Evolutionary conservation across 2,888 invertebrate species (phyloP), one percentile per base, ranked within the genome.

Genomic region (Blastobasis adustella): DNA sequence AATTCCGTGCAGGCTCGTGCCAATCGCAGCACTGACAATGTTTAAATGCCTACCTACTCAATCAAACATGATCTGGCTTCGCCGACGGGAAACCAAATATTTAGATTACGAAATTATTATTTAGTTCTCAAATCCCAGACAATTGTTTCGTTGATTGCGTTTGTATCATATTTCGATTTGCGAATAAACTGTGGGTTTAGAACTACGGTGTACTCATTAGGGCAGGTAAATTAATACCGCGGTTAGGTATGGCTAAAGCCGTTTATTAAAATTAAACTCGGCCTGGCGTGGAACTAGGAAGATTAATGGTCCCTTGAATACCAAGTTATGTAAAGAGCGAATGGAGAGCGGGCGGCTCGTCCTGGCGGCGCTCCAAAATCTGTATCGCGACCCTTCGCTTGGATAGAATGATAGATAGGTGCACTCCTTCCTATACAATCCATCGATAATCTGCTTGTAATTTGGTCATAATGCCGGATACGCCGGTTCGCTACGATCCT

Each of bases 241-340:
- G 71, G 9, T 6, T 77, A 76, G 50, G 50, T 55, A 50, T 74
- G 73, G 76, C 69, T 74, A 71, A 77, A 80, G 76, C 79, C 82
- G 84, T 86, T 86, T 85, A 87, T 87, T 87, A 85, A 87, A 85
- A 87, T 86, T 83, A 83, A 86, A 84, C 76, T 81, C 79, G 75
- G 76, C 73, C 76, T 84, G 81, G 83, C 83, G 77, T 81, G 78
- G 79, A 81, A 83, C 84, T 84, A 85, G 82, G 79, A 82, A 88
- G 87, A 88, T 87, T 86, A 86, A 88, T 83, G 85, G 82, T 82
- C 82, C 78, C 79, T 79, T 82, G 85, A 83, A 87, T 79, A 82
- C 85, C 76, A 77, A 87, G 85, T 84, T 86, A 86, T 84, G 87
- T 84, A 84, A 85, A 85, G 84, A 82, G 80, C 80, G 81, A 83